Evolutionary conservation across 2,888 invertebrate species (phyloP), one percentile per base, ranked within the genome.

Genomic region (Chydorus sphaericus): DNA sequence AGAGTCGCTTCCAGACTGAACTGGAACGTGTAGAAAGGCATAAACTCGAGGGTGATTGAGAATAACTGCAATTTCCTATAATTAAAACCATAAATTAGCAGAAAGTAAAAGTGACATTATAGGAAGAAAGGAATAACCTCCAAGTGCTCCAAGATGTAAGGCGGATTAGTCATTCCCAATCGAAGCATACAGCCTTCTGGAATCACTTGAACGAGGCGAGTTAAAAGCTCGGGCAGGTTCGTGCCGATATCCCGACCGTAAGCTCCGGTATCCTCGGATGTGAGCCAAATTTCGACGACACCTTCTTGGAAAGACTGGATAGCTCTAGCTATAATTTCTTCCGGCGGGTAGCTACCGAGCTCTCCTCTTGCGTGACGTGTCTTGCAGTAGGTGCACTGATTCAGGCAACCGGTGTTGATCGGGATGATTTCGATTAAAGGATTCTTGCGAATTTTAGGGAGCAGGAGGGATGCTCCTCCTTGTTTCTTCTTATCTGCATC

Each of bases 331-430:
- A 94, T 81, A 48, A 97, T 92, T 69, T 94, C 89, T 50, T 85
- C 84, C 0, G 89, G 85, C 0, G 82, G 80, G 68, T 96, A 96
- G 67, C 93, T 94, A 0, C 89, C 93, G n/a, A 98, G 71, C 67
- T 96, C 91, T 0, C 98, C 98, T 52, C 98, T 72, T 0, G 97
- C 97, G 69, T 94, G 93, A 67, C 94, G 96, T 0, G 96, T 97
- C 71, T 97, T 98, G 68, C 97, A 98, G 67, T 98, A 98, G 0
- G 97, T 96, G 69, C 98, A 98, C 66, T 94, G 92, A 73, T 98
- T 98, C 3, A 98, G 73, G 65, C 98, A 98, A 0, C 94, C 94
- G 0, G 93, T 91, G 69, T 91, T 94, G 49, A 96, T 90, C 0
- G 94, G 83, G 58, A 96, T 93, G 56, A 98, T 98, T 75, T 98